Evolutionary conservation across 2,797 vertebrate genomes (phyloP).

Genomic region (Phalanger gymnotis): DNA sequence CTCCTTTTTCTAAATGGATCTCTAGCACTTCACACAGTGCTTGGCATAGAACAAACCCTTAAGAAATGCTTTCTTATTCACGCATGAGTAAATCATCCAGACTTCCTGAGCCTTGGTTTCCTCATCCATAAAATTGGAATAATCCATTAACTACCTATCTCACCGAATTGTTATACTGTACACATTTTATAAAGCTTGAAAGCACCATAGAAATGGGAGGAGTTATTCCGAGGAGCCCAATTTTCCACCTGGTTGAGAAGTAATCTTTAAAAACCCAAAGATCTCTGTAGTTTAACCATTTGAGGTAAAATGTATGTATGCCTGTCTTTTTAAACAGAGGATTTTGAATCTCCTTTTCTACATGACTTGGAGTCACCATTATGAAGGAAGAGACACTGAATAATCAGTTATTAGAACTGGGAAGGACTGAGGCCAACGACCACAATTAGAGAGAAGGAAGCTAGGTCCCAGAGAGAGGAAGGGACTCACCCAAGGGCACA

Average conservation of each 20-base stretch:
- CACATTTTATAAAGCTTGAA: not conserved
- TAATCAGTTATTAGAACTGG: not conserved
- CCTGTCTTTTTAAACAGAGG: slow-evolving; percentile 22
- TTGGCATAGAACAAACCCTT: not conserved
- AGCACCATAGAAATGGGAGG: not conserved
- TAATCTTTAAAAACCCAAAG: not conserved
- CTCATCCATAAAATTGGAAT: not conserved
- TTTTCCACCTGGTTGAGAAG: not conserved
- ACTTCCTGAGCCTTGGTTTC: not conserved
- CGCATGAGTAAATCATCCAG: not conserved
- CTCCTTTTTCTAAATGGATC: not conserved
- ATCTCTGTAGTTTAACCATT: slow-evolving; percentile 18
- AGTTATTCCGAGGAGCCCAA: not conserved
- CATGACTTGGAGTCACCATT: slow-evolving; percentile 4
- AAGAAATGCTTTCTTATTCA: not conserved
- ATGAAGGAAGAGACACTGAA: not conserved
- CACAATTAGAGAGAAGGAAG: not conserved
- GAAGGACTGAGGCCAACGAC: not conserved
- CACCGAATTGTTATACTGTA: not conserved
- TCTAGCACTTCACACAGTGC: not conserved
- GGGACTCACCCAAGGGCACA: not conserved
- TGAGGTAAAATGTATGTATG: not conserved
- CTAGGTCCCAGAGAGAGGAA: not conserved
- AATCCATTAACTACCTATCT: not conserved
- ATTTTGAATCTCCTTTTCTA: slow-evolving; percentile 19